Evolutionary conservation across 1,140 invertebrate species (phyloP).

Genomic region (Drosophila persimilis): DNA sequence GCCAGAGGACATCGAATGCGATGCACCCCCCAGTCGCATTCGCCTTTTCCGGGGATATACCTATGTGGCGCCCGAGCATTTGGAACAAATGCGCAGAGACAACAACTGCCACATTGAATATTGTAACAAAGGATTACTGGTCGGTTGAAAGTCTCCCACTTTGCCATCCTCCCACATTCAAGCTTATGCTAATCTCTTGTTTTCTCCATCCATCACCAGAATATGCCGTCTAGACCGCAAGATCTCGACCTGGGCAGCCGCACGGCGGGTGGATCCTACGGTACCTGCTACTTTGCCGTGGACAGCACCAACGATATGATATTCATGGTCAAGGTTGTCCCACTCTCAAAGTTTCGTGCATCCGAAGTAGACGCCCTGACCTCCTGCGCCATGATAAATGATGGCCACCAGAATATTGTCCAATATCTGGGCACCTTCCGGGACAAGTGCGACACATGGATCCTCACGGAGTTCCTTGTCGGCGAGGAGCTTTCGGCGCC

Average conservation of each 20-base stretch:
- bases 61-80: constrained; percentile 94
- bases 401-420: constrained; percentile 92
- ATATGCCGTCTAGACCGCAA: constrained; percentile 57
- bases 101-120: constrained; percentile 66
- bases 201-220: constrained; percentile 17
- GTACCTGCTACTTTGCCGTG: constrained; percentile 67
- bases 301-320: constrained; percentile 58
- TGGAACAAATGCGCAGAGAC: constrained; percentile 59
- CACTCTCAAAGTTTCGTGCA: constrained; percentile 85
- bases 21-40: constrained; percentile 92
- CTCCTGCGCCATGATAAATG: constrained; percentile 58
- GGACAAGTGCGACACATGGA: constrained; percentile 91
- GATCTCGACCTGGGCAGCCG: constrained; percentile 62
- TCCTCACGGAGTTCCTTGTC: constrained; percentile 92
- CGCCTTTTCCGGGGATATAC: constrained; percentile 97
- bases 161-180: neutral
- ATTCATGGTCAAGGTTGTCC: constrained; percentile 88
- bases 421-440: constrained; percentile 91
- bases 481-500: constrained; percentile 94
- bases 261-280: constrained; percentile 53
- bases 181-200: neutral
- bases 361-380: constrained; percentile 74
- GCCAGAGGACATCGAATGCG: constrained; percentile 94
- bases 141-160: constrained; percentile 7
- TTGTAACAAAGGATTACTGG: constrained; percentile 60